A percentile compares a stretch with the other conserved stretches of the same genome.
Conservation (phyloP, 2,888 invertebrate genomes). For the Morpho deidamia region DNA sequence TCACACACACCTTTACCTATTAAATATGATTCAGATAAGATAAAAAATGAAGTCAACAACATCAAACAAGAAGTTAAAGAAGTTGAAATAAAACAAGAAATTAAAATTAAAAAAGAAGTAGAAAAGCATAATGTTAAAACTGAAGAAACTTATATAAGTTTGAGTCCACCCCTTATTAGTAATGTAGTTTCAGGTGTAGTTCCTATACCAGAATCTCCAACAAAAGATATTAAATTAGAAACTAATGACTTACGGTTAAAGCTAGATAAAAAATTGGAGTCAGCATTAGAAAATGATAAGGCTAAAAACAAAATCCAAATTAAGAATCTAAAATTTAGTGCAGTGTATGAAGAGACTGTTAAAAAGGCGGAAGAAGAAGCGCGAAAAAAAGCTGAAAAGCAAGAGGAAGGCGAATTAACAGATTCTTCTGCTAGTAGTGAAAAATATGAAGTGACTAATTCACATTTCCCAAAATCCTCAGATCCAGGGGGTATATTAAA, state of each 20-base stretch:
- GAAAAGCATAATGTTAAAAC: slow-evolving; percentile 33
- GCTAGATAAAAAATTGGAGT: slow-evolving; percentile 43
- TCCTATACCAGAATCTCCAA: slow-evolving; percentile 65
- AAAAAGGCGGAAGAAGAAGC: slow-evolving; percentile 81
- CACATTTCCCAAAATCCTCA: slow-evolving; percentile 66
- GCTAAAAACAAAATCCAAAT: slow-evolving; percentile 80
- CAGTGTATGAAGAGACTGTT: slow-evolving; percentile 81
- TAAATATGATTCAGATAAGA: slow-evolving; percentile 20
- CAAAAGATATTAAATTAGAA: slow-evolving; percentile 40
- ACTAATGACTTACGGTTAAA: slow-evolving; percentile 41
- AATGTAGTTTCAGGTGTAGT: slow-evolving; percentile 52
- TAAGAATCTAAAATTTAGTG: slow-evolving; percentile 82
- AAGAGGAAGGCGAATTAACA: slow-evolving; percentile 82
- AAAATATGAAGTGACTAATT: slow-evolving; percentile 52
- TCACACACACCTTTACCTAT: slow-evolving; percentile 42
- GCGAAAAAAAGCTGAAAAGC: slow-evolving; percentile 77
- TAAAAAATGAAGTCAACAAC: slow-evolving; percentile 15
- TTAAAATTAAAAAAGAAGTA: slow-evolving; percentile 31
- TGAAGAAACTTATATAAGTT: slow-evolving; percentile 30
- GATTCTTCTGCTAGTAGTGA: slow-evolving; percentile 60
- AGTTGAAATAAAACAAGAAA: slow-evolving; percentile 4
- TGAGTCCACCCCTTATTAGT: slow-evolving; percentile 15
- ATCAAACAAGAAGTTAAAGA: slow-evolving; percentile 31
- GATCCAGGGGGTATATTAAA: slow-evolving; percentile 70
- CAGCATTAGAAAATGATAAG: slow-evolving; percentile 52